These are phyloP conservation scores for Stegodyphus dumicola DNA, from an alignment of 1,140 invertebrate species.

Conservation along the genomic window DNA sequence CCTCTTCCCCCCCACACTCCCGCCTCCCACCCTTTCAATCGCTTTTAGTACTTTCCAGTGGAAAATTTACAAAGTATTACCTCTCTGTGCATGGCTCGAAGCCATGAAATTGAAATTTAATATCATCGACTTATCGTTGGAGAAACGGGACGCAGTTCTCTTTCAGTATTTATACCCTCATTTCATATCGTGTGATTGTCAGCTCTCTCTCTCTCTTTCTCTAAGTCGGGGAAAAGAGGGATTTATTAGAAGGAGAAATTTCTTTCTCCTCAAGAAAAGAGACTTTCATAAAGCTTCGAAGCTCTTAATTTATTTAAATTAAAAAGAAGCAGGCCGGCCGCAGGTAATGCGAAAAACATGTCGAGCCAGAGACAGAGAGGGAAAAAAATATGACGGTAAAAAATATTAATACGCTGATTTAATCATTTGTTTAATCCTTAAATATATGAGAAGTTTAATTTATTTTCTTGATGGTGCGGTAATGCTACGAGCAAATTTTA, in stretches of 20 bases:
- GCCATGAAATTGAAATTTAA: slow-evolving; percentile 55
- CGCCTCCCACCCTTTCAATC: slow-evolving; percentile 18
- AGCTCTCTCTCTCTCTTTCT: not conserved
- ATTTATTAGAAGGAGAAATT: not conserved
- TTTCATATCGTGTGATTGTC: no score
- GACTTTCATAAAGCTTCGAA: not conserved
- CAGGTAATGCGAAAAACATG: not conserved
- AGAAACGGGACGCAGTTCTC: no score
- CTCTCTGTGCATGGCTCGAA: not conserved
- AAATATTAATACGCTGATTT: no score
- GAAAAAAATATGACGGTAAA: no score
- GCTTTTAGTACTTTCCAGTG: slow-evolving; percentile 10
- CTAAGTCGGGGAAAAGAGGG: not conserved
- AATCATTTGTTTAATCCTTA: no score
- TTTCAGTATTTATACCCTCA: no score
- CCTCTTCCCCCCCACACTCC: not conserved
- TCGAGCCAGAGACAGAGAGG: no score
- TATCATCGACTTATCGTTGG: slow-evolving; percentile 30
- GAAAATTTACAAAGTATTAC: slow-evolving; percentile 53
- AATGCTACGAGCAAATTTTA: no score
- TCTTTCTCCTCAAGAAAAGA: not conserved
- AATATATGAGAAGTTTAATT: no score
- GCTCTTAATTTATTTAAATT: slow-evolving; percentile 48
- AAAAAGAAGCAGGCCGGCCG: slow-evolving; percentile 9
- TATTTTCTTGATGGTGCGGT: no score